Base-by-base conservation (phyloP, 2,797 vertebrate genomes). In the Danio kyathit region DNA sequence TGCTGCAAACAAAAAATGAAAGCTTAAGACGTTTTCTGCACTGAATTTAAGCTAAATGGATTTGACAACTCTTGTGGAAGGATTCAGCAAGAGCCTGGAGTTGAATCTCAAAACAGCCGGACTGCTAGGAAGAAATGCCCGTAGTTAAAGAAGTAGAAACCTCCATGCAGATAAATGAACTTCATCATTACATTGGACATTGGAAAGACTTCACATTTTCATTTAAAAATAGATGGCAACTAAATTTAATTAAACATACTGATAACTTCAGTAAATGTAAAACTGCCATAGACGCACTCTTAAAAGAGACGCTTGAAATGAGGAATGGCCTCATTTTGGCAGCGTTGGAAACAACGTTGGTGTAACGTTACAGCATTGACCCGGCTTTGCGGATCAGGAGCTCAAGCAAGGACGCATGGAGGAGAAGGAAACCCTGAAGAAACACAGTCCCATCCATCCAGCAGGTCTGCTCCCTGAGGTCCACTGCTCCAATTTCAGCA, bases 341-440 rank as follows among this genome's bases (percentile, higher is more conserved):
- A 46, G 63, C 44, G 5, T 64, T 54, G 56, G 64, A 57, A 29
- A 72, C 51, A 69, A 57, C 51, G 56, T 49, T 57, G 16, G 38
- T 38, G 16, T 46, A 56, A 76, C 19, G 54, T 79, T 48, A 69
- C 52, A 40, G n/a, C 12, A 61, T 44, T 76, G 80, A 61, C 63
- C 80, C 46, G 70, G 71, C 76, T 79, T 76, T 82, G 57, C 44
- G 60, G 72, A 76, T 81, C 79, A 74, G 65, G 64, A 70, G 73
- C 83, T 74, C 61, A 74, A 79, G 40, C 77, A 87, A 88, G 86
- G 88, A 82, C 82, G 46, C 81, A 84, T 84, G 48, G 86, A 89
- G 87, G 88, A 85, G 82, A 88, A 87, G 86, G 87, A 87, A 88
- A 80, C 86, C 85, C 85, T 87, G 84, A 84, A 87, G 84, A 85